Evolutionary conservation across 1,140 invertebrate species (phyloP).

Genomic region (Telenomus remus): DNA sequence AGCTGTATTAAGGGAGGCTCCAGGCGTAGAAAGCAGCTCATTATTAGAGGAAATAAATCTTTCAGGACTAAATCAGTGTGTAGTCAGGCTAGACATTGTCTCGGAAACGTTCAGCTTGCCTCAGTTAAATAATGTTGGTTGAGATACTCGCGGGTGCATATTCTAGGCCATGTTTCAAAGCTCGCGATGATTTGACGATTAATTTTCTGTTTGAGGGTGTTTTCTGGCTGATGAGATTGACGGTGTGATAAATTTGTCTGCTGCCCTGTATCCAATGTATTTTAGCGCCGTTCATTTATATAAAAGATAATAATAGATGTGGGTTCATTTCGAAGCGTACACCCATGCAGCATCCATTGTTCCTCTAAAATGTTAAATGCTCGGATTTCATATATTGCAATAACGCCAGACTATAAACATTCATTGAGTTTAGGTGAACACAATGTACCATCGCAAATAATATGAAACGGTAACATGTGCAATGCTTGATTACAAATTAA

Average conservation of each 20-base stretch:
- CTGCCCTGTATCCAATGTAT: constrained; percentile 32
- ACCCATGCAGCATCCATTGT: constrained; percentile 36
- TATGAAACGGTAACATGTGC: constrained; percentile 12
- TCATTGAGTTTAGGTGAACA: constrained; percentile 32
- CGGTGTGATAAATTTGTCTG: constrained; percentile 33
- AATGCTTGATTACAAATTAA: constrained; percentile 28
- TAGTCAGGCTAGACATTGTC: constrained; percentile 43
- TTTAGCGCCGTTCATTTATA: constrained; percentile 31
- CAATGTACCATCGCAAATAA: constrained; percentile 30
- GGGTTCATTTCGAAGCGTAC: constrained; percentile 24
- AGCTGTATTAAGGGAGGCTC: constrained; percentile 32
- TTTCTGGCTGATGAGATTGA: constrained; percentile 20
- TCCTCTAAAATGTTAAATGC: constrained; percentile 35
- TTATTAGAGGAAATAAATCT: constrained; percentile 56
- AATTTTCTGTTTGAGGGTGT: constrained; percentile 24
- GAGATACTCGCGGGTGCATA: constrained; percentile 6
- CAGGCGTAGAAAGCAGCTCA: constrained; percentile 30
- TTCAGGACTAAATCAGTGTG: constrained; percentile 57
- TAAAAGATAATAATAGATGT: constrained; percentile 34
- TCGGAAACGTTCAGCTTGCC: constrained; percentile 34
- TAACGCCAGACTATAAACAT: constrained; percentile 39
- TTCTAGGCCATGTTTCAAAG: constrained; percentile 18
- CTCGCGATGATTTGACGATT: constrained; percentile 41
- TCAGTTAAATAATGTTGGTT: constrained; percentile 35
- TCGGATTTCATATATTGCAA: constrained; percentile 34